Evolutionary conservation across 64 coral and sea anemone species (phyloP).

Genomic region (Trachythela sp.): DNA sequence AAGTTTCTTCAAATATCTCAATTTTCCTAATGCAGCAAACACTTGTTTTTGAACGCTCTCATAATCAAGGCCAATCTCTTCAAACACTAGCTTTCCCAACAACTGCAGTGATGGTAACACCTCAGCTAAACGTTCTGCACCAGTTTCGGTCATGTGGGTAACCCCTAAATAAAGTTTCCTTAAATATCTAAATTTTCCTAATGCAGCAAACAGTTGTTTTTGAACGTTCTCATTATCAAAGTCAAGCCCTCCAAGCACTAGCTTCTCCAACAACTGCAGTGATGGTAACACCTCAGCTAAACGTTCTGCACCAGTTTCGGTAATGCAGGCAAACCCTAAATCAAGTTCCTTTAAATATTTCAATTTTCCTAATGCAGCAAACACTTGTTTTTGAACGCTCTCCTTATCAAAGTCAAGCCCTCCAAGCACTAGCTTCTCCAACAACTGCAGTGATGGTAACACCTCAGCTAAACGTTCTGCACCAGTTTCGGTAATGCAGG

Average conservation of each 20-base stretch:
- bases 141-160: neutral
- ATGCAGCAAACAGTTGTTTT: too few relatives aligned
- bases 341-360: neutral
- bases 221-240: too few relatives aligned
- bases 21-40: neutral
- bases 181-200: neutral
- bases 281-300: neutral
- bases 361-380: neutral
- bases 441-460: neutral
- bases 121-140: neutral
- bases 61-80: neutral
- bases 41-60: neutral
- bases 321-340: neutral
- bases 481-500: neutral
- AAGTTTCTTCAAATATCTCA: neutral
- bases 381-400: neutral
- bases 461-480: neutral
- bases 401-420: neutral
- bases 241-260: too few relatives aligned
- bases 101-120: neutral
- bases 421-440: neutral
- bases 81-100: neutral
- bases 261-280: neutral
- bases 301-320: neutral
- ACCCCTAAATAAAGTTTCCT: neutral